Base-by-base conservation (phyloP, 1,140 invertebrate genomes). In the Drosophila seguyi region DNA sequence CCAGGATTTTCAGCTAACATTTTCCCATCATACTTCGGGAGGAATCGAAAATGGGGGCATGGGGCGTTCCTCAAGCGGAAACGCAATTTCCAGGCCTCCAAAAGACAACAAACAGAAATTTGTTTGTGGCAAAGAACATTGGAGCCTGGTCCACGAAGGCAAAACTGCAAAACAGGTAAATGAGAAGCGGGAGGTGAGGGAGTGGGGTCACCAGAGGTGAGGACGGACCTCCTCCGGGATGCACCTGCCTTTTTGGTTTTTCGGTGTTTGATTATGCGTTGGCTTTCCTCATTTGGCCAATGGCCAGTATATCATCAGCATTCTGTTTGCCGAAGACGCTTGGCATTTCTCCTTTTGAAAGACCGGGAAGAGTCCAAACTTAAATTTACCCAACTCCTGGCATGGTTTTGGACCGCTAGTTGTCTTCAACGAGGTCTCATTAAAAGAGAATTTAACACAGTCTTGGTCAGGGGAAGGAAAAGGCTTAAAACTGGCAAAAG, bases 91-190 rank as follows among this genome's bases (percentile, higher is more conserved):
- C 79, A 87, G 86, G 84, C 83, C 65, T 65, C 69, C 75, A 83
- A 88, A 88, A 86, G 83, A 86, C 84, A 86, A 88, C 83, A 86
- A 86, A 88, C 83, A 79, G 81, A 83, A 86, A 88, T 88, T 87
- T 81, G 83, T 86, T 86, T 88, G 84, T 88, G 83, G 71, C 84
- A 88, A 78, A 76, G 84, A 75, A 73, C 61, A 65, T 38, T 52
- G 61, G 61, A 47, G 47, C 13, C 38, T 27, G 41, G 14, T 53
- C 48, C 66, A 36, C 66, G 57, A 34, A 38, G 16, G 25, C 55
- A 18, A 42, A 63, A 65, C 31, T 20, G 59, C 16, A 52, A 52
- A 52, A 60, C 58, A 60, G 60, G 55, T 47, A 59, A 61, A 77
- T 48, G 63, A 45, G 55, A 45, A 42, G 20, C n/a, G 2, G 20